phyloP scores from a whole-genome alignment of 2,888 invertebrate species.

The Tricholauxania praeusta region DNA sequence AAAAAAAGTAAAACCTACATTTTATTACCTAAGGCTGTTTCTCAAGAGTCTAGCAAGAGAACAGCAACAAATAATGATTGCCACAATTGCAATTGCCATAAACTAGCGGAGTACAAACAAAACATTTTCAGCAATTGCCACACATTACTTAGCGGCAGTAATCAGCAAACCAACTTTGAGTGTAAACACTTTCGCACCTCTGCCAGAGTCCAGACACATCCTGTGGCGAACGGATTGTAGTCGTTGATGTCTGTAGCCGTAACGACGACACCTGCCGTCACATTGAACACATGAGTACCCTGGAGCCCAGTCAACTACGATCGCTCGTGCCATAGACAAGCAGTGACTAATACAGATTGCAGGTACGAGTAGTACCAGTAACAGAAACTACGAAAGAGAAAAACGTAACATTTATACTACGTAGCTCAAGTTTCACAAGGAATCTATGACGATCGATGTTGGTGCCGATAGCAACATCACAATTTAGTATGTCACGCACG shows the following conservation, averaged over 20 bases:
- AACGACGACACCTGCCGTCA: constrained; percentile 30
- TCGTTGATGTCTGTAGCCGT: neutral
- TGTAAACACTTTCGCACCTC: constrained; percentile 32
- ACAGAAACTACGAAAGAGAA: too few species aligned
- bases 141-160: constrained; percentile 8
- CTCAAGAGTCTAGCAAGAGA: neutral
- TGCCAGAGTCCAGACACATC: constrained; percentile 26
- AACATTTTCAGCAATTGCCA: constrained; percentile 25
- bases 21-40: neutral
- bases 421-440: constrained; percentile 12
- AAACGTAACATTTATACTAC: neutral
- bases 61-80: constrained; percentile 17
- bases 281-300: neutral
- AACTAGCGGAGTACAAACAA: constrained; percentile 16
- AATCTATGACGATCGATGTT: constrained; percentile 12
- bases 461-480: constrained; percentile 17
- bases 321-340: neutral
- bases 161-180: neutral
- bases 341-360: neutral
- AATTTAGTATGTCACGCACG: constrained; percentile 33
- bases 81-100: constrained; percentile 25
- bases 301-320: neutral
- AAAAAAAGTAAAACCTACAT: neutral
- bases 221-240: constrained; percentile 35
- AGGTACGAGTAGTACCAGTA: neutral